A percentile compares a stretch with the other conserved stretches of the same genome.
Conservation (phyloP, 2,797 vertebrate genomes). For the Vireo griseus region DNA sequence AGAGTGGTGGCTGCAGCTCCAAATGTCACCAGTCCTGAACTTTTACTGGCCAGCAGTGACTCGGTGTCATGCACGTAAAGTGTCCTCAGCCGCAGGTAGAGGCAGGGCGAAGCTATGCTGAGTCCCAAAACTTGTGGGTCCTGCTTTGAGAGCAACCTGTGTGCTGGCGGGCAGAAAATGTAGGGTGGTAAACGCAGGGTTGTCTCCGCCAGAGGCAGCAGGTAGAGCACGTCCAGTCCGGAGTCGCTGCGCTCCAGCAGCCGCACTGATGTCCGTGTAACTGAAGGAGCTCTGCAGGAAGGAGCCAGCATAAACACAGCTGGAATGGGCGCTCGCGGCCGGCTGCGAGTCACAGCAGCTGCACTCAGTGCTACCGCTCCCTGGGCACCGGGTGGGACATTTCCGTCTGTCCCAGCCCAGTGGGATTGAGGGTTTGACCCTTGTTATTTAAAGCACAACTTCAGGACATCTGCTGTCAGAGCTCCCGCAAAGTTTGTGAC, state of each 20-base stretch:
- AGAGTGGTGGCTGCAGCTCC: not conserved
- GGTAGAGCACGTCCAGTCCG: not conserved
- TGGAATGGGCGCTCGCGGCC: not conserved
- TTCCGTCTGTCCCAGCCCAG: not conserved
- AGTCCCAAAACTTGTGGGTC: not conserved
- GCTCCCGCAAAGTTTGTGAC: constrained; percentile 19
- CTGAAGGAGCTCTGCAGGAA: constrained; percentile 12
- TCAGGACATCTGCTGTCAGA: constrained; percentile 11
- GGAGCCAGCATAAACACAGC: constrained; percentile 43
- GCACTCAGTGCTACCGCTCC: not conserved
- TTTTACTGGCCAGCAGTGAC: not conserved
- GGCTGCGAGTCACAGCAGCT: not conserved
- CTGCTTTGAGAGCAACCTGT: not conserved
- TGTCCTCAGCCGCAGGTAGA: not conserved
- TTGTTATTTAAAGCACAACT: not conserved
- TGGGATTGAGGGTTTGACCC: not conserved
- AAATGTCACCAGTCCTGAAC: not conserved
- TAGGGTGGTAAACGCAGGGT: not conserved
- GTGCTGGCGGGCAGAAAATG: rapidly evolving
- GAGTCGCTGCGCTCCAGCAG: not conserved
- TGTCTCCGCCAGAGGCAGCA: not conserved
- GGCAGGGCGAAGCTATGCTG: not conserved
- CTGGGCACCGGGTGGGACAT: not conserved
- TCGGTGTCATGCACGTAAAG: rapidly evolving
- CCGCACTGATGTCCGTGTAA: not conserved